A percentile compares a stretch with the other conserved stretches of the same genome.
Conservation (phyloP, 2,113 vertebrate genomes). For the Lepus americanus region DNA sequence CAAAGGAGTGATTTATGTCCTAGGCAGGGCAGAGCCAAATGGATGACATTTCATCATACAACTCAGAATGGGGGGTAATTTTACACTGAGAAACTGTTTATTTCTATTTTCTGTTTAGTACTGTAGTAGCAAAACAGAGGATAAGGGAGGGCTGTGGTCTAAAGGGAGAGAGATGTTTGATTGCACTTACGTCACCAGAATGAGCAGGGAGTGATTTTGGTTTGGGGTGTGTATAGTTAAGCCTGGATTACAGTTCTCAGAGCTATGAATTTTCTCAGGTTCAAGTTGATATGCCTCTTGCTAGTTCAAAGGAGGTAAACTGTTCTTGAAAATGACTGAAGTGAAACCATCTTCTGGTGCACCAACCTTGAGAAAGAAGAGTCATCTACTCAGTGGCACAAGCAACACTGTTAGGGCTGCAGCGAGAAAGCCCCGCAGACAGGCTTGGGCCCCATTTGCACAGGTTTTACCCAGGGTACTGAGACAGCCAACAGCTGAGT, state of each 20-base stretch:
- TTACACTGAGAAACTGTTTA: not conserved
- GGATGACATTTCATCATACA: not conserved
- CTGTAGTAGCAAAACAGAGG: not conserved
- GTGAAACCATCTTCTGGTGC: not conserved
- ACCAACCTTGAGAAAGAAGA: not conserved
- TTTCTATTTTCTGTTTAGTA: not conserved
- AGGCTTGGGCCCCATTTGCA: not conserved
- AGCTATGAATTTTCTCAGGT: slow-evolving; percentile 36
- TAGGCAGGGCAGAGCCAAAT: no score
- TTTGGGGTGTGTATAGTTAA: not conserved
- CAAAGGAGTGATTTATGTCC: not conserved
- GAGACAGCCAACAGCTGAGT: no score
- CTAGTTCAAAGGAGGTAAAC: not conserved
- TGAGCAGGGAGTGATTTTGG: not conserved
- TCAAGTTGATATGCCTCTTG: not conserved
- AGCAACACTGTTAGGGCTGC: not conserved
- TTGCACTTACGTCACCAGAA: not conserved
- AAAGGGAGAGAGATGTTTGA: not conserved
- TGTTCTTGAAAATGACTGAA: not conserved
- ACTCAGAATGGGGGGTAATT: not conserved
- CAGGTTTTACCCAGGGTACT: not conserved
- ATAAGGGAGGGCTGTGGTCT: not conserved
- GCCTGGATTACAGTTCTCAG: not conserved
- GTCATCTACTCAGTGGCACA: not conserved
- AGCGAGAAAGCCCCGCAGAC: no score